phyloP scores from a whole-genome alignment of 37 sponge, comb jelly and placozoan genomes.

The Chondrilla cf. caribensis region DNA sequence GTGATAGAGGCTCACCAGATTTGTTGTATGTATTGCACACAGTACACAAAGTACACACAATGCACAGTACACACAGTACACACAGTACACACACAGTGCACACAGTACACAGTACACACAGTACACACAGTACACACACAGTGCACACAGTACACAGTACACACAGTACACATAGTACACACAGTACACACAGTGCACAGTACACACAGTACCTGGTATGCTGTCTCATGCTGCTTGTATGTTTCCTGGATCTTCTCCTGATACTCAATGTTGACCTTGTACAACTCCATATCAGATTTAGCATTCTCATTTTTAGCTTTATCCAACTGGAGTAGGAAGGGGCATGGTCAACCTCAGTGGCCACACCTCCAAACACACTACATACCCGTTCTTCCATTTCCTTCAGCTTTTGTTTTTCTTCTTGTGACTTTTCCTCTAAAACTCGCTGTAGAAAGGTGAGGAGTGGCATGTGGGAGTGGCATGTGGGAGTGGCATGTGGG shows the following conservation, averaged over 20 bases:
- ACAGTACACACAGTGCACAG: too few relatives aligned
- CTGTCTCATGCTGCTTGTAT: neutral
- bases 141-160: too few relatives aligned
- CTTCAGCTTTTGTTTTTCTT: neutral
- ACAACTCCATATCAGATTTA: neutral
- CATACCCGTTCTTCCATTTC: conserved; percentile 3
- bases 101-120: too few relatives aligned
- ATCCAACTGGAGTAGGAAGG: neutral
- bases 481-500: too few relatives aligned
- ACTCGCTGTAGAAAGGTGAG: neutral
- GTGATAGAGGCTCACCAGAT: too few relatives aligned
- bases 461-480: neutral
- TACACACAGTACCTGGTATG: neutral
- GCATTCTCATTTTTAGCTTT: neutral
- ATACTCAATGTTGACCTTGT: neutral
- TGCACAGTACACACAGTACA: too few relatives aligned
- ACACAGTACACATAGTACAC: too few relatives aligned
- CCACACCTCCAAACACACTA: neutral
- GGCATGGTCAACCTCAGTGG: neutral
- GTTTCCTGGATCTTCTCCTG: neutral
- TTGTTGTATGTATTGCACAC: too few relatives aligned
- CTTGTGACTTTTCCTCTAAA: neutral
- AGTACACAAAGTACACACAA: too few relatives aligned
- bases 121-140: too few relatives aligned
- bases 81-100: too few relatives aligned